phyloP scores from a whole-genome alignment of 2,113 vertebrate species.

The Cryptotis parvus region DNA sequence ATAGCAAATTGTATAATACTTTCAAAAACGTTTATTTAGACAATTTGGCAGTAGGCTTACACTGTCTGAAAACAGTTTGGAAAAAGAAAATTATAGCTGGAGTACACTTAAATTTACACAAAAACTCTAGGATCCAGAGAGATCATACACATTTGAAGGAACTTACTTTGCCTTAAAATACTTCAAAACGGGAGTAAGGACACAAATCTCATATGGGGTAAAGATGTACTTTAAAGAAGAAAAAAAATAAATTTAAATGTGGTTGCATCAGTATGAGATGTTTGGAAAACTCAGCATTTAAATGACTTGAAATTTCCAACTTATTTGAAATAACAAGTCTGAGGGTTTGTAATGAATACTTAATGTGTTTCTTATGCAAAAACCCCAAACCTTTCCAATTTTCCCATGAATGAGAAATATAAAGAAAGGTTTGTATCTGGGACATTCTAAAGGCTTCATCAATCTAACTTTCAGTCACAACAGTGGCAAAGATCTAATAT shows the following conservation, averaged over 20 bases:
- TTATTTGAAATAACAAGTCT: slow-evolving; percentile 62
- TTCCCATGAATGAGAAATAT: slow-evolving; percentile 60
- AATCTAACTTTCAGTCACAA: slow-evolving; percentile 48
- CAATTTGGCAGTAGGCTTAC: neutral
- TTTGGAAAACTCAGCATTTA: slow-evolving; percentile 29
- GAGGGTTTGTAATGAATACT: slow-evolving; percentile 43
- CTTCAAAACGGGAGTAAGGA: slow-evolving; percentile 3
- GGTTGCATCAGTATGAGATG: neutral
- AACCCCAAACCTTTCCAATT: slow-evolving; percentile 51
- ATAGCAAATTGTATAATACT: slow-evolving; percentile 3
- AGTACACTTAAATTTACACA: slow-evolving; percentile 34
- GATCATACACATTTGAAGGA: too few species aligned
- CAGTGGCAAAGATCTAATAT: slow-evolving; percentile 47
- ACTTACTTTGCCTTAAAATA: neutral
- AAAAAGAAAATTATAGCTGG: slow-evolving; percentile 24
- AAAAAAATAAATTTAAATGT: slow-evolving; percentile 38
- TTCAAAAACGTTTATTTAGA: slow-evolving; percentile 42
- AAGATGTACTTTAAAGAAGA: slow-evolving; percentile 50
- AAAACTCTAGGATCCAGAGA: neutral
- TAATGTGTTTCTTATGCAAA: slow-evolving; percentile 63
- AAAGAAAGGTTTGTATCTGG: slow-evolving; percentile 37
- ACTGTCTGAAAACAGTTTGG: slow-evolving; percentile 29
- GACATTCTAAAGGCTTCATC: slow-evolving; percentile 53
- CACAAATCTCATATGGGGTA: slow-evolving; percentile 29
- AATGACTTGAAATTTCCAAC: slow-evolving; percentile 53